phyloP scores from a whole-genome alignment of 2,797 vertebrate species.

The Malacoctenus gilli region DNA sequence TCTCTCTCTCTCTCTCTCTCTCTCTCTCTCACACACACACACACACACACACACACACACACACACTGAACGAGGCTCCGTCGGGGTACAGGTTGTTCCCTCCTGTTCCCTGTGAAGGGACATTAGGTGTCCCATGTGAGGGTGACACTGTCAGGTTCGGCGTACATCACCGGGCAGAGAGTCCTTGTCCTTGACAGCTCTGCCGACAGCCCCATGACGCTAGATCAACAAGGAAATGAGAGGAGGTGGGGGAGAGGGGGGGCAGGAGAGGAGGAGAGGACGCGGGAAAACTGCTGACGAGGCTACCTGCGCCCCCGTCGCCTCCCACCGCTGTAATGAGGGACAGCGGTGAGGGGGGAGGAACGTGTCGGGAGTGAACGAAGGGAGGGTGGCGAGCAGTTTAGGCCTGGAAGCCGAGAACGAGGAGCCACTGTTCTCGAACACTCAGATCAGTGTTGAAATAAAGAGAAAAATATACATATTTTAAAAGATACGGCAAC shows the following conservation, averaged over 20 bases:
- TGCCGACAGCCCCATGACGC: conserved; percentile 45
- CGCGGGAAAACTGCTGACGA: conserved; percentile 60
- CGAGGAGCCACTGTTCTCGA: no score
- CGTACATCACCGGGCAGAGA: conserved; percentile 48
- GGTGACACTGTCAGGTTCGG: conserved; percentile 53
- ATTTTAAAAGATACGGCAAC: no score
- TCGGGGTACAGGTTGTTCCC: conserved; percentile 51
- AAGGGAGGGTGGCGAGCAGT: conserved; percentile 4
- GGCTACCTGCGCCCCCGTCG: conserved; percentile 48
- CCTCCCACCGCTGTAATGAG: conserved; percentile 48
- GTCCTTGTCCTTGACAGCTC: conserved; percentile 68
- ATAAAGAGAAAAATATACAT: no score
- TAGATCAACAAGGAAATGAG: conserved; percentile 61
- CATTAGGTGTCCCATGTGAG: conserved; percentile 49
- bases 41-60: background rate
- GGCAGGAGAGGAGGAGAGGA: conserved; percentile 19
- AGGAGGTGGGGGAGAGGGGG: conserved; percentile 23
- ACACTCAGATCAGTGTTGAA: no score
- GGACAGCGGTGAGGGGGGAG: conserved; percentile 14
- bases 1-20: no score
- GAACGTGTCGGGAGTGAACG: conserved; percentile 1
- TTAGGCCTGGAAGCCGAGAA: conserved; percentile 10
- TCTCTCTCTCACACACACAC: no score
- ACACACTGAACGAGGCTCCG: conserved; percentile 12
- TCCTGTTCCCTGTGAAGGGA: conserved; percentile 45